Evolutionary conservation across 2,888 invertebrate species (phyloP).

Genomic region (Caenorhabditis sp.): DNA sequence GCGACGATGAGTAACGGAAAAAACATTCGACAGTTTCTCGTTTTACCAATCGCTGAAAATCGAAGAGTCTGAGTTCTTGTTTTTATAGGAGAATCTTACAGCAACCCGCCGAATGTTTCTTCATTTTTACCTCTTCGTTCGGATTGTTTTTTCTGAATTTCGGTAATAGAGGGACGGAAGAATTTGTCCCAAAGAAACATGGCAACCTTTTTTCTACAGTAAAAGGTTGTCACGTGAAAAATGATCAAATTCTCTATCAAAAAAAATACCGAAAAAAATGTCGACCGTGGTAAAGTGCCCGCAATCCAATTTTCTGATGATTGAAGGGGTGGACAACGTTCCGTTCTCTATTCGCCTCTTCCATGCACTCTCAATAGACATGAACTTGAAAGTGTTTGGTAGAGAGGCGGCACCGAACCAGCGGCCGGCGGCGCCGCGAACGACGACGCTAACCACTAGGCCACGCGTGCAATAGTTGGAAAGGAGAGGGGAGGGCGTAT

Average conservation of each 20-base stretch:
- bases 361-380: slow-evolving; percentile 63
- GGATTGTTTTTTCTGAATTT: too few relatives aligned
- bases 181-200: too few relatives aligned
- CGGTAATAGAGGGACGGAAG: too few relatives aligned
- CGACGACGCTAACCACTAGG: slow-evolving; percentile 35
- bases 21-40: too few relatives aligned
- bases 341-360: slow-evolving; percentile 58
- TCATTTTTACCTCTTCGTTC: too few relatives aligned
- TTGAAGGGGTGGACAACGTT: slow-evolving; percentile 61
- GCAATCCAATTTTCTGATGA: slow-evolving; percentile 54
- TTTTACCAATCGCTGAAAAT: too few relatives aligned
- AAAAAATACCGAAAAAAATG: slow-evolving; percentile 42
- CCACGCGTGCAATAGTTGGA: slow-evolving; percentile 39
- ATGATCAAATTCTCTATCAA: not conserved
- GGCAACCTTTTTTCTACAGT: too few relatives aligned
- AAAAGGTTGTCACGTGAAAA: not conserved
- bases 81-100: too few relatives aligned
- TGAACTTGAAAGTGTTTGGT: slow-evolving; percentile 59
- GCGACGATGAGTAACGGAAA: too few relatives aligned
- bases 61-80: too few relatives aligned
- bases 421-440: slow-evolving; percentile 2
- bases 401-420: slow-evolving; percentile 55
- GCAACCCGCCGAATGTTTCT: too few relatives aligned
- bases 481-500: not conserved
- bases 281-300: slow-evolving; percentile 62